A percentile compares a stretch with the other conserved stretches of the same genome.
These are phyloP conservation scores for Pelmatolapia mariae DNA, from an alignment of 2,113 vertebrate species.

Conservation along the genomic window DNA sequence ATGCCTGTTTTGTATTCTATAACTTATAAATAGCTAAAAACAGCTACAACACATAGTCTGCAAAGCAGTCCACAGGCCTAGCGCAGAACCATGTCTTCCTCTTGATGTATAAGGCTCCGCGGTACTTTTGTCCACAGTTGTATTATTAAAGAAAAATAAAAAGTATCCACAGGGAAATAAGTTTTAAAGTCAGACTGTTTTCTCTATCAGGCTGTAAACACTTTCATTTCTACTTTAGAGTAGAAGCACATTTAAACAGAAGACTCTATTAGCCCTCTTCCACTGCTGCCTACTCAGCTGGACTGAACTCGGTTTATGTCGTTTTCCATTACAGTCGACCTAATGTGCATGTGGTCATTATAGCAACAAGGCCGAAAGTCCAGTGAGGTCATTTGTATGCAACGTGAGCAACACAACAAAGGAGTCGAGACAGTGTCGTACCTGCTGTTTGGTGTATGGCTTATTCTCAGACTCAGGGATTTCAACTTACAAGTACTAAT, in stretches of 20 bases:
- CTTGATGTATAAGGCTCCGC: neutral
- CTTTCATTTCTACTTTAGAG: neutral
- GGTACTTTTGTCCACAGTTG: neutral
- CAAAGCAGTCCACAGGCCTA: neutral
- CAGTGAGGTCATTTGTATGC: neutral
- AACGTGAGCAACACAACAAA: neutral
- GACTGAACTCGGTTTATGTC: neutral
- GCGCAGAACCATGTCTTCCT: neutral
- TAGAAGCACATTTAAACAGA: neutral
- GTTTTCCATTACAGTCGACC: neutral
- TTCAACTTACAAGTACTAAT: neutral
- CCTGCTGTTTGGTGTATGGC: neutral
- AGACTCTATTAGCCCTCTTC: neutral
- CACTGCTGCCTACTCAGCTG: neutral
- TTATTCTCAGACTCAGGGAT: neutral
- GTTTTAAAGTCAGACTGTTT: neutral
- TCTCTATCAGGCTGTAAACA: neutral
- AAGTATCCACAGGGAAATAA: neutral
- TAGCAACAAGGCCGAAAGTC: neutral
- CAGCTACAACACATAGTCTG: neutral
- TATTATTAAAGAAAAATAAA: neutral
- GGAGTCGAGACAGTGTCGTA: neutral
- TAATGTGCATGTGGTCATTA: neutral
- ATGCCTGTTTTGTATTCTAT: neutral
- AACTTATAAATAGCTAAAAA: neutral